A percentile compares a stretch with the other conserved stretches of the same genome.
Conservation (phyloP, 1,140 invertebrate species). For the Papilio glaucus region DNA sequence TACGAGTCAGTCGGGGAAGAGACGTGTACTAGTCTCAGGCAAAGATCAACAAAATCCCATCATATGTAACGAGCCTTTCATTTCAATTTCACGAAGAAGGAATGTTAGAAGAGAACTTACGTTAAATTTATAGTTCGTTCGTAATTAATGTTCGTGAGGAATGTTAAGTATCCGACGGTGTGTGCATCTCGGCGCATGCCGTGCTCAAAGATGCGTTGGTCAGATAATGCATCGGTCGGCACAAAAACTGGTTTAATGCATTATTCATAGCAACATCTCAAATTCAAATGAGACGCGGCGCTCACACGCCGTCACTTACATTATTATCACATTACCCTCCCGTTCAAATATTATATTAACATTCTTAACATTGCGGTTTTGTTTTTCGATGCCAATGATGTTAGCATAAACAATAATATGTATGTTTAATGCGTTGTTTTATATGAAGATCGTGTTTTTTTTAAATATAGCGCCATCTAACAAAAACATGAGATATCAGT, state of each 20-base stretch:
- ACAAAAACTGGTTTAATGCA: slow-evolving; percentile 11
- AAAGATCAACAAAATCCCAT: no score
- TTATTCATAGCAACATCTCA: slow-evolving; percentile 6
- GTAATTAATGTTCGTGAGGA: not conserved
- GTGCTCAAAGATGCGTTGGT: not conserved
- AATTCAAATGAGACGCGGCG: not conserved
- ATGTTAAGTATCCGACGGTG: not conserved
- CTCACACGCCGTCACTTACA: no score
- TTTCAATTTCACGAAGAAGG: not conserved
- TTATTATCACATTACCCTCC: not conserved
- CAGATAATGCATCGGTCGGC: slow-evolving; percentile 4
- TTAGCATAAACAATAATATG: not conserved
- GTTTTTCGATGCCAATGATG: not conserved
- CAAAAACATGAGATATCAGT: no score
- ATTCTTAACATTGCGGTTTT: slow-evolving; percentile 12
- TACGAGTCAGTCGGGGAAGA: no score
- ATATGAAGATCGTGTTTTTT: no score
- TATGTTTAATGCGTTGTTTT: no score
- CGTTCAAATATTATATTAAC: slow-evolving; percentile 2
- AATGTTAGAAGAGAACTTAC: not conserved
- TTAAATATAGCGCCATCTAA: no score
- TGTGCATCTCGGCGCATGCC: not conserved
- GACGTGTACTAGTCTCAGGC: no score
- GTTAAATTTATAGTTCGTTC: not conserved
- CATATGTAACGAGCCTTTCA: no score